Conservation (phyloP, 2,888 invertebrate genomes). For the Diloba caeruleocephala region DNA sequence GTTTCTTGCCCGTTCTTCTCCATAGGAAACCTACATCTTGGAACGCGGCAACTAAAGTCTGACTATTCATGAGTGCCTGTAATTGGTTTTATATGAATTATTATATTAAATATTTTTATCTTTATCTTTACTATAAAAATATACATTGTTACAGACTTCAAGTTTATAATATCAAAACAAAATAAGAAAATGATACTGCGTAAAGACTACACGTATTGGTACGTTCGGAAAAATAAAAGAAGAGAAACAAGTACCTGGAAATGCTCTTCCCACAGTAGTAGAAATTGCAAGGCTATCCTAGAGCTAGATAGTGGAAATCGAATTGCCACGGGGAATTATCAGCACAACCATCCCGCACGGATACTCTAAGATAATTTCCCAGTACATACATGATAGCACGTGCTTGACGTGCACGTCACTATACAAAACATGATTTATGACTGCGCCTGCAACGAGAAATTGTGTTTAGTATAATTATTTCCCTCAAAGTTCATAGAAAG, state of each 20-base stretch:
- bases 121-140: background rate
- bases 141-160: conserved; percentile 13
- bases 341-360: conserved; percentile 19
- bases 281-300: conserved; percentile 21
- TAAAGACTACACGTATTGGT: conserved; percentile 28
- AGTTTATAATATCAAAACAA: conserved; percentile 18
- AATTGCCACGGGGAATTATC: conserved; percentile 9
- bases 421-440: no score
- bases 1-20: no score
- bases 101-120: background rate
- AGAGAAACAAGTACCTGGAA: conserved; percentile 24
- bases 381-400: no score
- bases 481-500: no score
- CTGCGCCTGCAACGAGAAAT: no score
- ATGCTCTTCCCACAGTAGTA: conserved; percentile 33
- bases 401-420: no score
- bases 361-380: no score
- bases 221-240: conserved; percentile 16
- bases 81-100: no score
- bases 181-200: conserved; percentile 18
- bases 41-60: no score
- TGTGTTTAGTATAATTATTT: no score
- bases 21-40: no score
- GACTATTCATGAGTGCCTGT: no score
- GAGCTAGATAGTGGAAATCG: conserved; percentile 14